Conservation (phyloP, 30 jellyfish, hydroid and myxozoan genomes). For the Aurelia coerulea region DNA sequence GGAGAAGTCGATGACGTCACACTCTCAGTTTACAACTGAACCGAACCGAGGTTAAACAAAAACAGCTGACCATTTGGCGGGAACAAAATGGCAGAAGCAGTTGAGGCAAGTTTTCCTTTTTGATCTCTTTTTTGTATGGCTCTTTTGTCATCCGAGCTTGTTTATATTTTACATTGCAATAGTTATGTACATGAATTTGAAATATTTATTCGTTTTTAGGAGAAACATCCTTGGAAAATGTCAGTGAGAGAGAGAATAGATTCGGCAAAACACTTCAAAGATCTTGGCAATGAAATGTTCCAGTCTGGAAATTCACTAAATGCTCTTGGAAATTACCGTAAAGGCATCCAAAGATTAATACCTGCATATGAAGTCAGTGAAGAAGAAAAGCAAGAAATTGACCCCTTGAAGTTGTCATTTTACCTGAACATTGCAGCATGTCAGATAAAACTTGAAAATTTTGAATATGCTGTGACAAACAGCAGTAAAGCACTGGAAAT, state of each 20-base stretch:
- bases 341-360: constrained; percentile 64
- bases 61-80: too few relatives aligned
- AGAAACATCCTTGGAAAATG: constrained; percentile 63
- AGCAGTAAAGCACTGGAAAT: constrained; percentile 68
- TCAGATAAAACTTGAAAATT: constrained; percentile 67
- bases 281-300: constrained; percentile 37
- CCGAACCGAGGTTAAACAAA: too few relatives aligned
- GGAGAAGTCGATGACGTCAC: too few relatives aligned
- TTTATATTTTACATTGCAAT: too few relatives aligned
- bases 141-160: too few relatives aligned
- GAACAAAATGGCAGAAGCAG: too few relatives aligned
- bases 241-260: constrained; percentile 54
- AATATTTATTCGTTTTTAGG: background rate
- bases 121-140: too few relatives aligned
- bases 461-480: constrained; percentile 63
- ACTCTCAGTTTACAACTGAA: too few relatives aligned
- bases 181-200: too few relatives aligned
- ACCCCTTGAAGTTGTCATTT: constrained; percentile 33
- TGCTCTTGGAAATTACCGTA: constrained; percentile 65
- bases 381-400: constrained; percentile 11
- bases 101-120: too few relatives aligned
- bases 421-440: constrained; percentile 89
- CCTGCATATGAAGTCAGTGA: constrained; percentile 34
- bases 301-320: constrained; percentile 55
- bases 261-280: constrained; percentile 56